A percentile compares a stretch with the other conserved stretches of the same genome.
Conservation (phyloP, 2,888 invertebrate genomes). For the Amphipyra berbera region DNA sequence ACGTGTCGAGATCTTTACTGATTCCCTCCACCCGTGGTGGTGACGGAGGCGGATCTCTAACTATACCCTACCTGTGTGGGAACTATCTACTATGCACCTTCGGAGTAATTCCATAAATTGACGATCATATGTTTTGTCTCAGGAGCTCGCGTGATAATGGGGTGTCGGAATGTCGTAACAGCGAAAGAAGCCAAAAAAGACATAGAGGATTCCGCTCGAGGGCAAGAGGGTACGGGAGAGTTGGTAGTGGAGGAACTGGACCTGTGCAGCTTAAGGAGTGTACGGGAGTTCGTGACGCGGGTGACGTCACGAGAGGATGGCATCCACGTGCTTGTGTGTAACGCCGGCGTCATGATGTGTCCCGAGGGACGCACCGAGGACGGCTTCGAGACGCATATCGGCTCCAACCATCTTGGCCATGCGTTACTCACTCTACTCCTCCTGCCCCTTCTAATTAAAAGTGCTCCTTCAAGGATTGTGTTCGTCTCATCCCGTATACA, state of each 20-base stretch:
- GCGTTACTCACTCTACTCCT: constrained; percentile 91
- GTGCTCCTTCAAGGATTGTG: constrained; percentile 90
- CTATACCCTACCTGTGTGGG: too few relatives aligned
- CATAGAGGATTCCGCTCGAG: constrained; percentile 73
- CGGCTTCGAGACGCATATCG: constrained; percentile 92
- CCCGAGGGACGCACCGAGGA: constrained; percentile 90
- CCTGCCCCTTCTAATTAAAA: constrained; percentile 89
- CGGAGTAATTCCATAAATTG: too few relatives aligned
- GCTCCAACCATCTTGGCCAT: constrained; percentile 92
- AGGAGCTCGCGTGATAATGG: constrained; percentile 88
- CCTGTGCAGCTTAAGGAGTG: constrained; percentile 88
- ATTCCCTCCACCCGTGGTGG: too few relatives aligned
- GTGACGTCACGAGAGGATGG: constrained; percentile 78
- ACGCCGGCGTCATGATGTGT: constrained; percentile 89
- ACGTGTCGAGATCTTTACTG: too few relatives aligned
- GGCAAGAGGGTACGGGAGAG: constrained; percentile 60
- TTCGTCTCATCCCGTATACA: constrained; percentile 83
- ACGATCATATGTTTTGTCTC: not conserved
- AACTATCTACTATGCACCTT: too few relatives aligned
- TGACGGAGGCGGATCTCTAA: too few relatives aligned
- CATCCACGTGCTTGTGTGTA: constrained; percentile 45
- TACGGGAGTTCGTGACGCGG: constrained; percentile 87
- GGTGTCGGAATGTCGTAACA: constrained; percentile 81
- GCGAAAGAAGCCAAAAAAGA: constrained; percentile 87
- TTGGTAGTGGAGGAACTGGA: constrained; percentile 86